Conservation (phyloP, 1,140 invertebrate species). For the Papilio aristodemus region DNA sequence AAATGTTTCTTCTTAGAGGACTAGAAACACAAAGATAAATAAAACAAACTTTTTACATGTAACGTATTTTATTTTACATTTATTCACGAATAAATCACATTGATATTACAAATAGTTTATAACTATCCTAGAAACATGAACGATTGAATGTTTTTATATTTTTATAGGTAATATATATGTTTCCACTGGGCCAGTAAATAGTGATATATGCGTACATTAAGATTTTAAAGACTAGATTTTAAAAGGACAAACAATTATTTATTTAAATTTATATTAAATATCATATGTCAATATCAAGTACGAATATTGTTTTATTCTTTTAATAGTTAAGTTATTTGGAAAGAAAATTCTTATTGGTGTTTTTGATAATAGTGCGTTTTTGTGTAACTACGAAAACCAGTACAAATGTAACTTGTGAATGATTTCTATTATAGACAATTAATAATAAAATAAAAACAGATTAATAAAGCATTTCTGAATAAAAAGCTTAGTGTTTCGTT, state of each 20-base stretch:
- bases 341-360: no score
- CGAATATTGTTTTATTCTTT: no score
- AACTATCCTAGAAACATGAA: conserved; percentile 51
- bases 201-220: no score
- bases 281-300: no score
- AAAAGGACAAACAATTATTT: no score
- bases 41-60: conserved; percentile 10
- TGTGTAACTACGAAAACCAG: no score
- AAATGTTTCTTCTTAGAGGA: no score
- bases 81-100: conserved; percentile 42
- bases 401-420: neutral
- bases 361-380: no score
- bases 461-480: neutral
- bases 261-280: no score
- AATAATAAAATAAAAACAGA: neutral
- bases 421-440: neutral
- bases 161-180: neutral
- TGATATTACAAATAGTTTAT: conserved; percentile 41
- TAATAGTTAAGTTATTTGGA: no score
- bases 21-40: no score
- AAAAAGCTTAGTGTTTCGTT: neutral
- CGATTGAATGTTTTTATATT: neutral
- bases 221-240: no score
- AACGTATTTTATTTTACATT: conserved; percentile 26
- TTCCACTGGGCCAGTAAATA: neutral